These are phyloP conservation scores for Drosophila crucigera DNA, from an alignment of 2,888 invertebrate genomes.

Conservation along the genomic window DNA sequence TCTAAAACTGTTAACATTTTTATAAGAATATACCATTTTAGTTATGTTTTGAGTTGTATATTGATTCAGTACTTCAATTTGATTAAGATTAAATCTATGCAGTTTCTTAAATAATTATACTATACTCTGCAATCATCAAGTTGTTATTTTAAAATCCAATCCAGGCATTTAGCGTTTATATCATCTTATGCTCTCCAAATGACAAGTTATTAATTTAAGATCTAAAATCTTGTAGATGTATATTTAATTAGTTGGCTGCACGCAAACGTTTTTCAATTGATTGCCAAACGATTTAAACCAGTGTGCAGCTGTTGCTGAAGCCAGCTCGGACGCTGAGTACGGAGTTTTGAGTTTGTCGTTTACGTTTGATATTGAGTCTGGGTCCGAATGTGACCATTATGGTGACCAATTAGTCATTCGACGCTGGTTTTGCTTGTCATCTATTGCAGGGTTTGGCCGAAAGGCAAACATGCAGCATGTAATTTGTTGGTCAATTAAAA, in stretches of 20 bases:
- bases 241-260: background rate
- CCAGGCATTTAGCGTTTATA: background rate
- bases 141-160: background rate
- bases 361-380: slow-evolving; percentile 20
- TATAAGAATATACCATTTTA: background rate
- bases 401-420: slow-evolving; percentile 79
- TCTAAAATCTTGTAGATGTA: background rate
- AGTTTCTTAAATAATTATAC: background rate
- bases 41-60: background rate
- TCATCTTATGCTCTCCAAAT: background rate
- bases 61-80: background rate
- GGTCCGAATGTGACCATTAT: slow-evolving; percentile 70
- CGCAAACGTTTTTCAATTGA: background rate
- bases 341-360: slow-evolving; percentile 12
- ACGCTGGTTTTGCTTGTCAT: slow-evolving; percentile 75
- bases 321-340: slow-evolving; percentile 9
- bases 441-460: slow-evolving; percentile 74
- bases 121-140: background rate
- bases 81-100: background rate
- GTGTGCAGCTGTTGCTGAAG: slow-evolving; percentile 33
- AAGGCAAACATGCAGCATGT: slow-evolving; percentile 70
- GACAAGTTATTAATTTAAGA: background rate
- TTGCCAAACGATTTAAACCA: slow-evolving; percentile 20
- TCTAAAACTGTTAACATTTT: background rate
- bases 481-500: slow-evolving; percentile 81